These are phyloP conservation scores for Peromyscus melanophrys DNA, from an alignment of 2,797 vertebrate genomes.

Conservation along the genomic window DNA sequence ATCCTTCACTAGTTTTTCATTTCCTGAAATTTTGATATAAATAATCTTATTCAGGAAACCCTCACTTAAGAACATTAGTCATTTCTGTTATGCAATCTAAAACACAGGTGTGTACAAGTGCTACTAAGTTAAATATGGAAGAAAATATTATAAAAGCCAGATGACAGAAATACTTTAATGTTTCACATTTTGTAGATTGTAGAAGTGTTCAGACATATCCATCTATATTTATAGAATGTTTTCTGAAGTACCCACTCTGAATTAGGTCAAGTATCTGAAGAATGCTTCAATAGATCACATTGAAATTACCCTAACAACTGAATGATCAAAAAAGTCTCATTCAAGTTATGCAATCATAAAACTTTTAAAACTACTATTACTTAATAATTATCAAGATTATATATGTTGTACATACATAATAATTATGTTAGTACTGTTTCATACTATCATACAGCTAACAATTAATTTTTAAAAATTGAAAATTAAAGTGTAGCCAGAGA, in stretches of 20 bases:
- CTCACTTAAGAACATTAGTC: slow-evolving; percentile 9
- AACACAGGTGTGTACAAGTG: slow-evolving; percentile 39
- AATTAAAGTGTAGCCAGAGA: not conserved
- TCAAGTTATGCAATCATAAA: slow-evolving; percentile 13
- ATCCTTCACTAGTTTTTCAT: not conserved
- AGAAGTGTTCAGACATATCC: not conserved
- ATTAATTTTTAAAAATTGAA: not conserved
- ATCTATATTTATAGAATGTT: slow-evolving; percentile 27
- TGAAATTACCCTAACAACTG: slow-evolving; percentile 6
- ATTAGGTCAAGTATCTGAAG: slow-evolving; percentile 68
- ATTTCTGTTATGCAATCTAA: slow-evolving; percentile 40
- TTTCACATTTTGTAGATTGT: not conserved
- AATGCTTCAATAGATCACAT: slow-evolving; percentile 31
- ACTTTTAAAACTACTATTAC: not conserved
- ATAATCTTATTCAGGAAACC: slow-evolving; percentile 20
- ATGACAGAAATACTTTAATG: not conserved
- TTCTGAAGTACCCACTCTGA: slow-evolving; percentile 35
- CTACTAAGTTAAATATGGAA: not conserved
- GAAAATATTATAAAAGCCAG: slow-evolving; percentile 23
- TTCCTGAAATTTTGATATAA: not conserved
- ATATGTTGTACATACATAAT: not conserved
- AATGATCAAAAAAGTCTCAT: slow-evolving; percentile 7
- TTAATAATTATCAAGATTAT: not conserved
- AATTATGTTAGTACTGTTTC: not conserved
- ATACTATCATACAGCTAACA: not conserved